Conservation (phyloP, 2,888 invertebrate genomes). For the Lathronympha strigana region DNA sequence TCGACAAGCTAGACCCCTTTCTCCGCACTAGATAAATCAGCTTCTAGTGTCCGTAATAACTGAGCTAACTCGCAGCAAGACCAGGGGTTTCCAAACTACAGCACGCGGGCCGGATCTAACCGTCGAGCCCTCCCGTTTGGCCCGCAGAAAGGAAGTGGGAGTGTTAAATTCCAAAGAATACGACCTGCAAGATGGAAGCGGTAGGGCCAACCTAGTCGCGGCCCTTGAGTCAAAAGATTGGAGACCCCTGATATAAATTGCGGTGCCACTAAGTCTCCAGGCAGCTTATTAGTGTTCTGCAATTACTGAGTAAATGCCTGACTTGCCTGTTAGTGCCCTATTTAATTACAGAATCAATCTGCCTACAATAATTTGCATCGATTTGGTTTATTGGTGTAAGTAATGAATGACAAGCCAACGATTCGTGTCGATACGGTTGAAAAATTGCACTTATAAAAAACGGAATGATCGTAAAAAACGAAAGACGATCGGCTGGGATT, state of each 20-base stretch:
- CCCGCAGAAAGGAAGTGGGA: no score
- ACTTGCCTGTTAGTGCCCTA: constrained; percentile 11
- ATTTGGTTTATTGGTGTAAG: constrained; percentile 8
- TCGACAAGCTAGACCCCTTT: constrained; percentile 60
- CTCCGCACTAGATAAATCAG: constrained; percentile 60
- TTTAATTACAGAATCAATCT: constrained; percentile 20
- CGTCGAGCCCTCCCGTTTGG: no score
- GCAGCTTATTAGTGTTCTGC: constrained; percentile 2
- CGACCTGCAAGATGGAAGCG: no score
- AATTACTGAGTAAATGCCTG: constrained; percentile 11
- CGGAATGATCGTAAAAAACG: not conserved
- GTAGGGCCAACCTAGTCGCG: no score
- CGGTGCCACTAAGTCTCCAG: constrained; percentile 19
- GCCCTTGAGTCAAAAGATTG: no score
- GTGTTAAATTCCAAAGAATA: no score
- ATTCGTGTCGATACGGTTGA: constrained; percentile 1
- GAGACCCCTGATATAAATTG: no score
- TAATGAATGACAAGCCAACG: not conserved
- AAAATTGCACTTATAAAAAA: not conserved
- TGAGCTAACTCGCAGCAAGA: constrained; percentile 44
- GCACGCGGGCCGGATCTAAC: no score
- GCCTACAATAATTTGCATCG: not conserved
- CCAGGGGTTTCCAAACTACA: no score
- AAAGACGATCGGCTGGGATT: not conserved
- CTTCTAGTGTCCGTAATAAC: constrained; percentile 45